Conservation (phyloP, 2,888 invertebrate species). For the Drosophila picticornis region DNA sequence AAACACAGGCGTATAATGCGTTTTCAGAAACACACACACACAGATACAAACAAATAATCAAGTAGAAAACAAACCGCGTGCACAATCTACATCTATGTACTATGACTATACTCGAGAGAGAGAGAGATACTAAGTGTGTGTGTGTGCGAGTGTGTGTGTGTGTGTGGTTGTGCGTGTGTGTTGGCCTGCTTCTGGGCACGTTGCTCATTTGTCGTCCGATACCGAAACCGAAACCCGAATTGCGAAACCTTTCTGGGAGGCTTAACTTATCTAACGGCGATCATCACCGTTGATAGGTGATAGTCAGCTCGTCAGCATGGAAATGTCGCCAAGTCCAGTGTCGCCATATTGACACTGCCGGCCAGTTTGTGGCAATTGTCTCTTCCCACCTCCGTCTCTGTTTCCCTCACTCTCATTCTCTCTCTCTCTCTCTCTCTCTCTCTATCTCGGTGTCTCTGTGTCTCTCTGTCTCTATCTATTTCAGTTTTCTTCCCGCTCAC, state of each 20-base stretch:
- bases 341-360: conserved; percentile 55
- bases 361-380: conserved; percentile 28
- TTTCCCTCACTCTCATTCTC: not conserved
- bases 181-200: conserved; percentile 48
- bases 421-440: not conserved
- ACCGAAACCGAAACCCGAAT: conserved; percentile 12
- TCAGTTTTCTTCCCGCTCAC: conserved; percentile 1
- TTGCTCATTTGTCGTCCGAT: conserved; percentile 32
- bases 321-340: conserved; percentile 52
- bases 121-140: not conserved
- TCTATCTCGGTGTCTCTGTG: not conserved
- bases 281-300: conserved; percentile 49
- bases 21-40: conserved; percentile 33
- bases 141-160: too few relatives aligned
- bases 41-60: conserved; percentile 40
- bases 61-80: conserved; percentile 61
- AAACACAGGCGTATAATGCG: conserved; percentile 54
- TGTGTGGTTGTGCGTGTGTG: not conserved
- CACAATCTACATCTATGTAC: conserved; percentile 68
- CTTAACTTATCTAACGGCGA: conserved; percentile 52
- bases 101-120: conserved; percentile 7
- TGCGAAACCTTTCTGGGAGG: conserved; percentile 40
- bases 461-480: not conserved
- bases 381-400: not conserved
- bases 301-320: conserved; percentile 38